phyloP scores from a whole-genome alignment of 2,797 vertebrate genomes.

The Morus bassanus region DNA sequence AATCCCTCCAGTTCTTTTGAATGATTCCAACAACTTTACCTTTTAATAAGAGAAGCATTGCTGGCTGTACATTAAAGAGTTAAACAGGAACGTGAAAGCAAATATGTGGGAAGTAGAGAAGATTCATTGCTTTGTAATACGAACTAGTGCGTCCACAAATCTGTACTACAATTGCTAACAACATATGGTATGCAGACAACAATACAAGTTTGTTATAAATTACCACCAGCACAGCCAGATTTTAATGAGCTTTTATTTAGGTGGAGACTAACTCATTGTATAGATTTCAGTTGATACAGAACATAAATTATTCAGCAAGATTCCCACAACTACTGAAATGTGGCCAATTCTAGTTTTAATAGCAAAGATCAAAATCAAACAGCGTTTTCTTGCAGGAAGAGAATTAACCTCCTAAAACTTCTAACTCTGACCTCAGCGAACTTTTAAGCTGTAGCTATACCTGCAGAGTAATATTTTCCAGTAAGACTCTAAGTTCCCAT shows the following conservation, averaged over 20 bases:
- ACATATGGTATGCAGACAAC: not conserved
- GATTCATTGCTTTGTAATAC: not conserved
- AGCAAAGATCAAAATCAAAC: not conserved
- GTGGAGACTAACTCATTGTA: not conserved
- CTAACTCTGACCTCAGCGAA: not conserved
- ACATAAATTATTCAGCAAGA: not conserved
- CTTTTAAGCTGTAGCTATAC: not conserved
- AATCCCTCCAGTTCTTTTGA: constrained; percentile 97
- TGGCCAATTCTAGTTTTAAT: not conserved
- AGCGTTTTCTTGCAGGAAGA: not conserved
- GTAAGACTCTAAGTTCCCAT: not conserved
- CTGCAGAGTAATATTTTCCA: not conserved
- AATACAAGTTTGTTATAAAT: not conserved
- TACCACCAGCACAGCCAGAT: not conserved
- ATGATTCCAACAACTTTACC: constrained; percentile 90
- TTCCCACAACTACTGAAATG: not conserved
- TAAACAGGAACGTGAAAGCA: not conserved
- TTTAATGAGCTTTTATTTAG: constrained; percentile 23
- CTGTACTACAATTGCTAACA: not conserved
- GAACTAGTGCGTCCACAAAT: not conserved
- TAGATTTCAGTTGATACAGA: not conserved
- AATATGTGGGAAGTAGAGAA: not conserved
- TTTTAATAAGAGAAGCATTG: constrained; percentile 60
- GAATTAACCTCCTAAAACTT: not conserved
- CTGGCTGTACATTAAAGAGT: not conserved